A percentile compares a stretch with the other conserved stretches of the same genome.
Conservation (phyloP, 2,888 invertebrate species). For the Phortica magna region DNA sequence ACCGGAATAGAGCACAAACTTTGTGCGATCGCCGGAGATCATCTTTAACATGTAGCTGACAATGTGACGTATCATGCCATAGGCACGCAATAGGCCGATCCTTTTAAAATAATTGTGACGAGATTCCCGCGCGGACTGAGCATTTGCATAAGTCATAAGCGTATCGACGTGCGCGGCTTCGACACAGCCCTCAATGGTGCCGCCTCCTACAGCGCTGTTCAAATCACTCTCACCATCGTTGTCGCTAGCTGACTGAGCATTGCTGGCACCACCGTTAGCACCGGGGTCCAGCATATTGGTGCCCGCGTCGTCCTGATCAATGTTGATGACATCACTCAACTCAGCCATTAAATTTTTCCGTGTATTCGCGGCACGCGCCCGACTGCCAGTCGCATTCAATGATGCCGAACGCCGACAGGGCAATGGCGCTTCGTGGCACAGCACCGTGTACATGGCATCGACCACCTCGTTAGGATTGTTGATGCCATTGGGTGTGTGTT, state of each 20-base stretch:
- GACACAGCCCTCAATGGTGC: constrained; percentile 79
- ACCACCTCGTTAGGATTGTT: constrained; percentile 83
- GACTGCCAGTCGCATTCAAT: constrained; percentile 44
- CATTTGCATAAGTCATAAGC: constrained; percentile 89
- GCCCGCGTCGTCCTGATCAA: constrained; percentile 76
- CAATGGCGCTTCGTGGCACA: constrained; percentile 88
- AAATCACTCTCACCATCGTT: constrained; percentile 33
- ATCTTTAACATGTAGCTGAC: constrained; percentile 89
- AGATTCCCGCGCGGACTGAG: constrained; percentile 85
- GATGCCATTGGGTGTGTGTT: constrained; percentile 81
- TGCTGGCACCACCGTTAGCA: constrained; percentile 29
- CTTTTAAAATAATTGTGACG: constrained; percentile 81
- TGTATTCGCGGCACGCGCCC: constrained; percentile 49
- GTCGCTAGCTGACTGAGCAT: constrained; percentile 35
- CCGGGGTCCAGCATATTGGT: constrained; percentile 55
- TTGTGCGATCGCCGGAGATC: constrained; percentile 86
- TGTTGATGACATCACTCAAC: constrained; percentile 77
- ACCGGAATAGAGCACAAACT: constrained; percentile 90
- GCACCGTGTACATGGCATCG: constrained; percentile 89
- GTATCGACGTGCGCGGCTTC: constrained; percentile 86
- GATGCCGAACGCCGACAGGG: constrained; percentile 81
- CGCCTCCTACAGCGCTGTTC: background rate
- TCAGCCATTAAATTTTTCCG: constrained; percentile 66
- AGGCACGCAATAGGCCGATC: constrained; percentile 86
- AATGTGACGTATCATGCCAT: constrained; percentile 90